Percentiles rank a stretch among this genome's conserved stretches.
Conservation (phyloP, 2,888 invertebrate genomes). For the Julus scandinavius region DNA sequence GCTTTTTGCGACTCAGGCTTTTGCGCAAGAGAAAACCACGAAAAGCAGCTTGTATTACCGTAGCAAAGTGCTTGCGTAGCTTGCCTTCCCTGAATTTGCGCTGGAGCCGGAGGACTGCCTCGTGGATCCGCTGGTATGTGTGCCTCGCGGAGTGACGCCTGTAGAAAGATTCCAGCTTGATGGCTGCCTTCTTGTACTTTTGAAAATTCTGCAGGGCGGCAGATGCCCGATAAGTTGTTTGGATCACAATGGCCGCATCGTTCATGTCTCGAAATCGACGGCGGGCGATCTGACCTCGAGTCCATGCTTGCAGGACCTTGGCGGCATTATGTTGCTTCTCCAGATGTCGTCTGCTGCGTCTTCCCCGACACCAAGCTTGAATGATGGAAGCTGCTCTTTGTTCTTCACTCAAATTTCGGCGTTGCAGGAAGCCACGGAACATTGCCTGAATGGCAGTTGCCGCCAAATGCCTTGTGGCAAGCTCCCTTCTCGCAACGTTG, state of each 20-base stretch:
- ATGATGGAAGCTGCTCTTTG: neutral
- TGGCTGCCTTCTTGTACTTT: neutral
- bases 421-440: neutral
- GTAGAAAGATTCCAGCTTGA: neutral
- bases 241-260: neutral
- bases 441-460: slow-evolving; percentile 10
- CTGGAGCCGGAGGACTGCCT: neutral
- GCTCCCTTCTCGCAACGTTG: neutral
- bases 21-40: neutral
- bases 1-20: neutral
- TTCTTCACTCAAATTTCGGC: neutral
- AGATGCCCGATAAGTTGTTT: neutral
- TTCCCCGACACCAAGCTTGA: slow-evolving; percentile 9
- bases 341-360: neutral
- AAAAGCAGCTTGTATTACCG: neutral
- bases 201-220: neutral
- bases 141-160: neutral
- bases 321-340: neutral
- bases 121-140: neutral
- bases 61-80: neutral
- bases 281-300: neutral
- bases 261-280: neutral
- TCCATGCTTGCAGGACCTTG: neutral
- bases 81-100: slow-evolving; percentile 8
- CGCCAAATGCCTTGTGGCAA: neutral